These are phyloP conservation scores for Psylliodes chrysocephalus DNA, from an alignment of 2,888 invertebrate species.

Conservation along the genomic window DNA sequence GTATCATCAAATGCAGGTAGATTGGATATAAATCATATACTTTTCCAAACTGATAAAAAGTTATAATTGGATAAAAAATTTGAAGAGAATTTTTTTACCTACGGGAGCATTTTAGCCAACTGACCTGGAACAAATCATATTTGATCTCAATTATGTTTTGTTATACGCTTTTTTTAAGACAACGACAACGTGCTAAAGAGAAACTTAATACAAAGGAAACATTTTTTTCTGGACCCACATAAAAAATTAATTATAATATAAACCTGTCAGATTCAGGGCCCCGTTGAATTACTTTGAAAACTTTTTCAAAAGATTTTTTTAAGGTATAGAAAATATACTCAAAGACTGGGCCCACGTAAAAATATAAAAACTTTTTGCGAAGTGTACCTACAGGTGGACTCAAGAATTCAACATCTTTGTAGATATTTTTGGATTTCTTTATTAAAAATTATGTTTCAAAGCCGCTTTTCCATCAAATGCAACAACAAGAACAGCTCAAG, in stretches of 20 bases:
- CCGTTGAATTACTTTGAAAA: slow-evolving; percentile 5
- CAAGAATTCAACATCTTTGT: neutral
- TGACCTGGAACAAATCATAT: slow-evolving; percentile 23
- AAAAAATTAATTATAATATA: slow-evolving; percentile 13
- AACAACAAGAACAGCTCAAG: neutral
- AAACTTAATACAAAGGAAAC: slow-evolving; percentile 8
- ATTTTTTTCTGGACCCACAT: slow-evolving; percentile 3
- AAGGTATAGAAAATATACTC: slow-evolving; percentile 1
- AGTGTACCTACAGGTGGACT: neutral
- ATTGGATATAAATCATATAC: slow-evolving; percentile 19
- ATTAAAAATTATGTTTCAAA: neutral
- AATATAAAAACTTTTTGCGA: neutral
- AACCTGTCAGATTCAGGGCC: slow-evolving; percentile 6
- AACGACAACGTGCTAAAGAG: slow-evolving; percentile 8
- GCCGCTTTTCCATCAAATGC: neutral
- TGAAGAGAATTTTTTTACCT: slow-evolving; percentile 23
- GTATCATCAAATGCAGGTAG: slow-evolving; percentile 9
- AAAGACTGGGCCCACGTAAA: neutral
- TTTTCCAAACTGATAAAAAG: slow-evolving; percentile 11
- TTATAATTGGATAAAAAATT: slow-evolving; percentile 29
- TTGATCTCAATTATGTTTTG: slow-evolving; percentile 13
- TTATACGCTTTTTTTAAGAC: slow-evolving; percentile 12
- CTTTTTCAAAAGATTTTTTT: slow-evolving; percentile 4
- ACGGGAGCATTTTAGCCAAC: slow-evolving; percentile 14
- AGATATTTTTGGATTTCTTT: neutral